Evolutionary conservation across 2,888 invertebrate species (phyloP), one percentile per base, ranked within the genome.

Genomic region (Nineta flava): DNA sequence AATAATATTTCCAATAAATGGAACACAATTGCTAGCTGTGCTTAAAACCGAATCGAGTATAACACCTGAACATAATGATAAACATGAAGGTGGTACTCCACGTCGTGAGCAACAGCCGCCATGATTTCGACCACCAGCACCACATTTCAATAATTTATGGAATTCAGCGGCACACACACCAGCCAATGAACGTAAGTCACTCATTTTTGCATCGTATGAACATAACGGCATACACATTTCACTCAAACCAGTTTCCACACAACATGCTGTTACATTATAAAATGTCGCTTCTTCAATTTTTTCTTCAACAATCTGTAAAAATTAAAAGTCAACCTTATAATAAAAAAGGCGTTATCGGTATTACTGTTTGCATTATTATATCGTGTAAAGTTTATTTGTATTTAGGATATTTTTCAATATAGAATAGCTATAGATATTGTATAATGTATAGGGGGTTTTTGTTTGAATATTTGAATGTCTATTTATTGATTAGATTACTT

Each of bases 251-350:
- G 83, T 83, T 2, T 76, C 71, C 31, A 79, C 75, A 62, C 88
- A 90, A 61, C 88, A 90, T 5, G 79, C 77, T 1, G 83, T 83
- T 60, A 86, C 81, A 65, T 88, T 88, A 71, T 88, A 88, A 3
- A 71, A 67, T 47, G 74, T 70, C 6, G 78, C 69, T 54, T 70
- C 68, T 58, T 77, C 76, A 50, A 74, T 71, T 59, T 76, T 72
- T 44, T 78, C 76, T 61, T 78, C 77, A 48, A 73, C 60, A 10
- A 77, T 60, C 77, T 78, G 59, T 34, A 59, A 60, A 44, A 52
- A 34, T 10, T 16, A 47, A 44, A 19, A 19, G 19, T 19, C 2
- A 19, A 19, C 19, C 5, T 19, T 44, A 12, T 12, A 13, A n/a
- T 17, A 17, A 44, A 44, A 9, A 43, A 43, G 15, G 42, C 16